Base-by-base conservation (phyloP, 2,888 invertebrate genomes). In the Sarcophaga carnaria region DNA sequence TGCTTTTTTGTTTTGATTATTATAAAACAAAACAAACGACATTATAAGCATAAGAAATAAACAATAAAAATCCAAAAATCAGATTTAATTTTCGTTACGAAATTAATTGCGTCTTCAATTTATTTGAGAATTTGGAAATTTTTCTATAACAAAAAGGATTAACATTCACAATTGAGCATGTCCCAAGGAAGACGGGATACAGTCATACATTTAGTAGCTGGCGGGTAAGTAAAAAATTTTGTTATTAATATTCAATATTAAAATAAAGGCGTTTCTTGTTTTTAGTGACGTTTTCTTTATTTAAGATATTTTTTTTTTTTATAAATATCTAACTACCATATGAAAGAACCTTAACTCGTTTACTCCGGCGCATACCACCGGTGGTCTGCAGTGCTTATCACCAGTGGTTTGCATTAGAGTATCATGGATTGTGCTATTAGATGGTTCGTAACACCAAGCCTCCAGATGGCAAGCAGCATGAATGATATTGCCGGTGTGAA, bases 171-270 rank as follows among this genome's bases (percentile, higher is more conserved):
- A 27, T 79, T 85, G 89, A 91, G 87, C 88, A 93, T 93, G 93
- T 92, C 92, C 90, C 92, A 92, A 90, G 92, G 92, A 95, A 96
- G 96, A 94, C 95, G 95, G 94, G 98, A 98, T 94, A 97, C 97
- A 90, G 95, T 98, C 90, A 98, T 98, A 94, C 98, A 98, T 95
- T 96, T 98, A 92, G 95, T 98, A 91, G 98, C 98, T 94, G 98
- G 98, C 95, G 98, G 98, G 98, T 98, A 95, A 96, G 97, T 89
- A 11, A 45, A 63, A 69, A 63, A 4, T 54, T 14, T 54, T 54
- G 14, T 54, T 37, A 10, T 37, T 0, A 10, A 54, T 54, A 14
- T 54, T 5, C 14, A 14, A 49, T 49, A 54, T 17, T 54, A 14
- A 10, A 17, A 17, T 17, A 54, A 54, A 54, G 12, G 54, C 10